phyloP scores from a whole-genome alignment of 2,113 vertebrate genomes.

The Bambusicola thoracicus region DNA sequence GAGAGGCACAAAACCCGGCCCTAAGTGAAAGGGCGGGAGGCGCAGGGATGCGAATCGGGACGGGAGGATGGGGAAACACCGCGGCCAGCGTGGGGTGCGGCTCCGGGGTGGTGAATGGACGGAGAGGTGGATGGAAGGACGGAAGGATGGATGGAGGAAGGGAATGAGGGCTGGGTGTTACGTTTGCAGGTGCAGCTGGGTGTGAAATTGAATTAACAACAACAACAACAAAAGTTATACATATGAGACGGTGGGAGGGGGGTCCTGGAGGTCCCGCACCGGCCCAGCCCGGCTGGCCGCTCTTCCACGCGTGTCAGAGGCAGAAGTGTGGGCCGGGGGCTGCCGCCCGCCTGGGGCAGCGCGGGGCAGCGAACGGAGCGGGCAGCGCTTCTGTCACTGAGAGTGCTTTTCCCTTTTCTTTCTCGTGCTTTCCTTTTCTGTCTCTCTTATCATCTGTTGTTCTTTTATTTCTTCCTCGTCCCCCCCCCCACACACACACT shows the following conservation, averaged over 20 bases:
- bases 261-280: not conserved
- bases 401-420: not conserved
- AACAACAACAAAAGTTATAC: too few relatives aligned
- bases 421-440: not conserved
- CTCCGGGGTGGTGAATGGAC: not conserved
- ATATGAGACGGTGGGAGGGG: not conserved
- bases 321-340: not conserved
- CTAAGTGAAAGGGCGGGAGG: not conserved
- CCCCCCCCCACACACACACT: too few relatives aligned
- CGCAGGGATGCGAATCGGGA: too few relatives aligned
- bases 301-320: not conserved
- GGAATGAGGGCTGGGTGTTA: not conserved
- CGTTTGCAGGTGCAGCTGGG: slow-evolving; percentile 62
- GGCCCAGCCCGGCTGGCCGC: not conserved
- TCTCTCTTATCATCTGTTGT: not conserved
- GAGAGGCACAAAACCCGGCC: not conserved
- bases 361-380: not conserved
- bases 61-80: not conserved
- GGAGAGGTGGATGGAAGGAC: not conserved
- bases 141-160: not conserved
- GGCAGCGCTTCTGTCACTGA: not conserved
- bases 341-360: not conserved
- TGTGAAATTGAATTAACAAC: slow-evolving; percentile 75
- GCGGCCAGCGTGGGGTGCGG: not conserved
- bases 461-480: too few relatives aligned